Evolutionary conservation across 2,888 invertebrate species (phyloP).

Genomic region (Noctua janthina): DNA sequence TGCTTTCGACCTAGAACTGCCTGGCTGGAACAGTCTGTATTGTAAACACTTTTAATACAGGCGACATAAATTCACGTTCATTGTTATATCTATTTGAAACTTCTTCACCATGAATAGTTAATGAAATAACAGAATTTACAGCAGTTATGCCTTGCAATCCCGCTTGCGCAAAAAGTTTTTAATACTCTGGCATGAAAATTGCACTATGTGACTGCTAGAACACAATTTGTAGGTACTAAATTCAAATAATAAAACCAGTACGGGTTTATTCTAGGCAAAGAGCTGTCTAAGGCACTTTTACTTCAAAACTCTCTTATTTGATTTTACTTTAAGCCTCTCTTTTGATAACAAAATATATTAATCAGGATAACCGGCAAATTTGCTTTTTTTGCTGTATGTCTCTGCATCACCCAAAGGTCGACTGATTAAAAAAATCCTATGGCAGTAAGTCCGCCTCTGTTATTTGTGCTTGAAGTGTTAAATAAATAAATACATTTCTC

Average conservation of each 20-base stretch:
- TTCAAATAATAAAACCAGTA: not conserved
- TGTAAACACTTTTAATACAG: slow-evolving; percentile 2
- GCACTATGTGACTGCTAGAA: not conserved
- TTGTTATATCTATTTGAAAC: not conserved
- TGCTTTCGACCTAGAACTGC: slow-evolving; percentile 27
- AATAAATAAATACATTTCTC: too few relatives aligned
- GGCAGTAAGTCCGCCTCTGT: too few relatives aligned
- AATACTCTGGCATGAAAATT: not conserved
- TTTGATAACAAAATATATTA: not conserved
- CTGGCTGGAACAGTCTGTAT: slow-evolving; percentile 9
- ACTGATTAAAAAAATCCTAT: too few relatives aligned
- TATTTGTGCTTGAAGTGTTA: too few relatives aligned
- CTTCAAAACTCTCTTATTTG: not conserved
- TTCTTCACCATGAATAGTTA: not conserved
- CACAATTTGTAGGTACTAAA: not conserved
- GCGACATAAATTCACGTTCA: not conserved
- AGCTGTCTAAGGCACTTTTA: not conserved
- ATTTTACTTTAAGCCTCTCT: too few relatives aligned
- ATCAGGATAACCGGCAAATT: not conserved
- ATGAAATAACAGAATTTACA: slow-evolving; percentile 1
- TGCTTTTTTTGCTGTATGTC: too few relatives aligned
- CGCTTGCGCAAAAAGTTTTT: not conserved
- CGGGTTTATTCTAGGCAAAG: not conserved
- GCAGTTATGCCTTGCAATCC: not conserved
- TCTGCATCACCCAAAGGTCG: too few relatives aligned